These are phyloP conservation scores for Lasioglossum leucozonium DNA, from an alignment of 2,888 invertebrate genomes.

Conservation along the genomic window DNA sequence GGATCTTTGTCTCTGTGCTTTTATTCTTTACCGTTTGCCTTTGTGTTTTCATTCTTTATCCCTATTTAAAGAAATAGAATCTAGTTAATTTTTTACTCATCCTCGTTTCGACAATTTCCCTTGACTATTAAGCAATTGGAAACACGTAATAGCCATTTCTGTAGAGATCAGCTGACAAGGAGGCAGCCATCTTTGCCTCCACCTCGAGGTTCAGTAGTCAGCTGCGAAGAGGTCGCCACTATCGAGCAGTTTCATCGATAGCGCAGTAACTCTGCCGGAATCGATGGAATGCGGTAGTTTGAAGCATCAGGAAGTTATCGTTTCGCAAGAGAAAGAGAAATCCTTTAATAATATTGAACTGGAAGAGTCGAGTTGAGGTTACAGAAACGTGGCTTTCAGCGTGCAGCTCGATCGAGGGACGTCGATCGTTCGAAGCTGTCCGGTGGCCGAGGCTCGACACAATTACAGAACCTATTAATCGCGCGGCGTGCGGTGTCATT, in stretches of 20 bases:
- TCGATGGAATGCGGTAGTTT: no score
- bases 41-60: no score
- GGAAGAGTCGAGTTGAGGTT: not conserved
- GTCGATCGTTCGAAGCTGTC: conserved; percentile 27
- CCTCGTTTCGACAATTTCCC: no score
- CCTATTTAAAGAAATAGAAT: not conserved
- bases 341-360: not conserved
- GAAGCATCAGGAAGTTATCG: not conserved
- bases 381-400: not conserved
- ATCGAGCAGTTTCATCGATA: not conserved
- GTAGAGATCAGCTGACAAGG: not conserved
- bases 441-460: conserved; percentile 57
- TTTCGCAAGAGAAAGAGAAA: not conserved
- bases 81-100: no score
- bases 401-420: not conserved
- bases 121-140: no score
- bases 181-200: not conserved
- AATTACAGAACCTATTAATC: conserved; percentile 71
- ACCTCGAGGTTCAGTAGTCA: not conserved
- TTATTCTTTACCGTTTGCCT: no score
- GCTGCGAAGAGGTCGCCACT: not conserved
- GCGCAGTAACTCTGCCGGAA: no score
- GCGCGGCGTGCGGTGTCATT: conserved; percentile 70
- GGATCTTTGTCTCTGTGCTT: no score
- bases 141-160: not conserved